A percentile compares a stretch with the other conserved stretches of the same genome.
Conservation (phyloP, 2,888 invertebrate genomes). For the Plebejus melissa region DNA sequence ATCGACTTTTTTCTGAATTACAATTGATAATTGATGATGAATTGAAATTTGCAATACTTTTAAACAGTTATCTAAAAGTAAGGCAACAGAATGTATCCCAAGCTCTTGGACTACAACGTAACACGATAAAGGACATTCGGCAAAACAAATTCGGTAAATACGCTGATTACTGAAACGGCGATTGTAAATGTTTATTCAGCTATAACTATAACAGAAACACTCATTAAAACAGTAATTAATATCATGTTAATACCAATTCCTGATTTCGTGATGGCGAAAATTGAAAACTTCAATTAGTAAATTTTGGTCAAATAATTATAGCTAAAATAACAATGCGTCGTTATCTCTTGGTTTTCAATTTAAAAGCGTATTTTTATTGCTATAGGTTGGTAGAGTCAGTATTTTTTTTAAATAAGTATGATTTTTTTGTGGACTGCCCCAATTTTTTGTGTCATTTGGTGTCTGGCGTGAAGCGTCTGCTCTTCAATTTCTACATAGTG, state of each 20-base stretch:
- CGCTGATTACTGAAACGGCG: neutral
- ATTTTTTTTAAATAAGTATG: neutral
- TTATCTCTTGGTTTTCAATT: neutral
- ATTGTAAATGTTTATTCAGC: constrained; percentile 20
- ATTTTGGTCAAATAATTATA: neutral
- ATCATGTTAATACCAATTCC: constrained; percentile 9
- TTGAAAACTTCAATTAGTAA: constrained; percentile 14
- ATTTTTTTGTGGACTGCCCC: neutral
- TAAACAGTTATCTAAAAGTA: neutral
- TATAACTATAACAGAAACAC: neutral
- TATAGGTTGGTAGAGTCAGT: no score
- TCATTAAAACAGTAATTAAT: constrained; percentile 25
- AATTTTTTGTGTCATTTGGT: neutral
- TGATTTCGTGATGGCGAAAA: constrained; percentile 19
- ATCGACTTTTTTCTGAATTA: neutral
- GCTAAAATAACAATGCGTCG: neutral
- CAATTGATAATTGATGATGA: no score
- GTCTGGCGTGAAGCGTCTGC: no score
- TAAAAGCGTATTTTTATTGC: neutral
- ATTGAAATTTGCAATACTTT: neutral
- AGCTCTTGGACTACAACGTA: neutral
- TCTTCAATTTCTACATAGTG: no score
- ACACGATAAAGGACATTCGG: constrained; percentile 7
- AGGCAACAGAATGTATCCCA: neutral
- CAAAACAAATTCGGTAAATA: constrained; percentile 8